Percentiles rank a stretch among this genome's conserved stretches.
Evolutionary conservation across 2,797 vertebrate genomes (phyloP).

Genomic region (Sebastes diploproa): DNA sequence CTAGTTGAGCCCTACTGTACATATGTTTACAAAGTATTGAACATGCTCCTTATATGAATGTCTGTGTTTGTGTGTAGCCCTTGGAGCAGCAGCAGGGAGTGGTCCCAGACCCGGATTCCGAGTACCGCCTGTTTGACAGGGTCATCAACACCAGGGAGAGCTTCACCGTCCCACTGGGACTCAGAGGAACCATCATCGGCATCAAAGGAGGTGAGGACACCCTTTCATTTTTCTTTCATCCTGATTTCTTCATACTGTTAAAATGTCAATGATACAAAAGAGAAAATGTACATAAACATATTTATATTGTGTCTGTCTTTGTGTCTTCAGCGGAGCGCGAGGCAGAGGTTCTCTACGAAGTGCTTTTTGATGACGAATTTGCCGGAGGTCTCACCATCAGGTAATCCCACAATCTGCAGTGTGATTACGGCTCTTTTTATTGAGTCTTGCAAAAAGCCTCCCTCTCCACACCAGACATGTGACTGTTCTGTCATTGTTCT

Average conservation of each 20-base stretch:
- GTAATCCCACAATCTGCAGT: conserved; percentile 64
- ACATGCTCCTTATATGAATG: not conserved
- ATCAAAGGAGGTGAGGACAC: conserved; percentile 93
- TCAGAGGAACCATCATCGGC: conserved; percentile 93
- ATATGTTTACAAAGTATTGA: not conserved
- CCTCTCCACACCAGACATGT: not conserved
- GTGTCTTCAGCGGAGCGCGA: conserved; percentile 88
- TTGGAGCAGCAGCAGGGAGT: conserved; percentile 94
- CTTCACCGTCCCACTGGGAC: conserved; percentile 94
- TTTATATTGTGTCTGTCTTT: conserved; percentile 10
- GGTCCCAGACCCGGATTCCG: conserved; percentile 91
- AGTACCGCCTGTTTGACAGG: conserved; percentile 94
- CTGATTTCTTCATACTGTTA: not conserved
- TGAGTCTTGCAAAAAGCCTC: not conserved
- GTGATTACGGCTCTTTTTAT: not conserved
- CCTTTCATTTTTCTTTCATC: not conserved
- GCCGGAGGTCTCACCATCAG: conserved; percentile 94
- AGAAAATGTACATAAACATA: not conserved
- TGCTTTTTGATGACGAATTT: conserved; percentile 98
- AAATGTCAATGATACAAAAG: not conserved
- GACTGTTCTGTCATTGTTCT: not conserved
- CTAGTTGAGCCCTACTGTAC: not conserved
- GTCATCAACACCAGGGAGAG: conserved; percentile 95
- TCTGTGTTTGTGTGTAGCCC: conserved; percentile 79
- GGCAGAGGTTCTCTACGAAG: conserved; percentile 94